Evolutionary conservation across 2,113 vertebrate genomes (phyloP), one percentile per base, ranked within the genome.

Genomic region (Chascanopsetta lugubris): DNA sequence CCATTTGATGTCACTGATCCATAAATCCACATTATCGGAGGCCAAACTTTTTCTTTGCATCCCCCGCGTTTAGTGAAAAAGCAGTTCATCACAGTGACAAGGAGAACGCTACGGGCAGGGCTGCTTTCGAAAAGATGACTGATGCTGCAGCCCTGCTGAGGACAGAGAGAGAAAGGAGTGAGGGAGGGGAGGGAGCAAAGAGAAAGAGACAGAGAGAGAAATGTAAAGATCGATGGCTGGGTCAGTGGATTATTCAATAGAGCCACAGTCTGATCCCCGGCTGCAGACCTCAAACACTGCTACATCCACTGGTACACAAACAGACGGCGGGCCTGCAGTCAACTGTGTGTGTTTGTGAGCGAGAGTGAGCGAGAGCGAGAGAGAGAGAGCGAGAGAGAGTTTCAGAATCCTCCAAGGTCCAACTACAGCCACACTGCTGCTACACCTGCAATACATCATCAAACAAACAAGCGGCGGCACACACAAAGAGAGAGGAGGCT

Each of bases 181-280:
- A 12, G 17, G n/a, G n/a, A 34, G 6, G 29, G 29, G 29, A 8
- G 29, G 34, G 34, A 15, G 8, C 3, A 6, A 13, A 48, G 13
- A 24, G 60, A 2, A 12, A 25, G 24, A 50, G 24, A 26, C 24
- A 13, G 27, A 21, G 49, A 65, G 47, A 57, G 18, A 82, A 59
- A 80, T 46, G 74, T 36, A 49, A 60, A 34, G 78, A 90, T 87
- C 60, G 80, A 91, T 88, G 72, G 53, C 69, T 6, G 53, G 82
- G 85, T 85, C 85, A 84, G 84, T 78, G 83, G 82, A 88, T 88
- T 87, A 87, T 85, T 90, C 74, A 89, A 81, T 83, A 84, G 84
- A 91, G 76, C 79, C 80, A 72, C 61, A 67, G 83, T 87, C 82
- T 87, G 86, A 89, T 87, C 64, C n/a, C 70, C 77, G 51, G 84